These are phyloP conservation scores for Galerucella pusilla DNA, from an alignment of 2,888 invertebrate species.

Conservation along the genomic window DNA sequence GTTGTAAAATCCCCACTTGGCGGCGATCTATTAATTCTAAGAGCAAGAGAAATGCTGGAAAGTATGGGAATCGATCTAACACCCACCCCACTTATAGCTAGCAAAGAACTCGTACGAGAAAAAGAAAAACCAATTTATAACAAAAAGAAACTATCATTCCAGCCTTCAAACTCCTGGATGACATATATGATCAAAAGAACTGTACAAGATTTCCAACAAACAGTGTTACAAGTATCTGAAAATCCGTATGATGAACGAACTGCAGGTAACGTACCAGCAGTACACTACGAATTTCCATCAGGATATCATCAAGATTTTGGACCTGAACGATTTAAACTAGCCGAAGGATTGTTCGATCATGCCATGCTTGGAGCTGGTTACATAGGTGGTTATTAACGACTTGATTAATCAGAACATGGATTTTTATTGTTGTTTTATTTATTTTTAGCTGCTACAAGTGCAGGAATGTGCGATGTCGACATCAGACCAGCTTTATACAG, in stretches of 20 bases:
- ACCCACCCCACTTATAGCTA: conserved; percentile 72
- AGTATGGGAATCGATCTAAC: conserved; percentile 70
- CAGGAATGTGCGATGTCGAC: conserved; percentile 98
- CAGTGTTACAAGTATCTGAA: conserved; percentile 85
- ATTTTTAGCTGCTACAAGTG: conserved; percentile 77
- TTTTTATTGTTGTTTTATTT: conserved; percentile 12
- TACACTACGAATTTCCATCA: conserved; percentile 97
- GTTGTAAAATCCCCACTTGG: conserved; percentile 96
- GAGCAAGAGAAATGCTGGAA: conserved; percentile 71
- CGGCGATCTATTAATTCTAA: conserved; percentile 92
- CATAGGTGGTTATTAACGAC: conserved; percentile 68
- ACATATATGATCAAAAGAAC: conserved; percentile 93
- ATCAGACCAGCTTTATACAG: conserved; percentile 95
- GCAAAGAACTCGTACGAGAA: conserved; percentile 92
- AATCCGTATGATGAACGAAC: conserved; percentile 90
- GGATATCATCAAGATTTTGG: conserved; percentile 98
- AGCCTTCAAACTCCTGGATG: conserved; percentile 91
- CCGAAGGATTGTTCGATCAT: conserved; percentile 96
- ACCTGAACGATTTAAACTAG: conserved; percentile 90
- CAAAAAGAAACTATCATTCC: conserved; percentile 79
- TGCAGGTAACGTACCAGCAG: conserved; percentile 88
- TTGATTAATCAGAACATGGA: conserved; percentile 6
- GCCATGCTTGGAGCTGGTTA: conserved; percentile 92
- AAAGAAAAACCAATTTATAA: conserved; percentile 89
- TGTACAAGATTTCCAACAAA: conserved; percentile 78